phyloP scores from a whole-genome alignment of 2,797 vertebrate species.

The Rhabdomys pumilio region DNA sequence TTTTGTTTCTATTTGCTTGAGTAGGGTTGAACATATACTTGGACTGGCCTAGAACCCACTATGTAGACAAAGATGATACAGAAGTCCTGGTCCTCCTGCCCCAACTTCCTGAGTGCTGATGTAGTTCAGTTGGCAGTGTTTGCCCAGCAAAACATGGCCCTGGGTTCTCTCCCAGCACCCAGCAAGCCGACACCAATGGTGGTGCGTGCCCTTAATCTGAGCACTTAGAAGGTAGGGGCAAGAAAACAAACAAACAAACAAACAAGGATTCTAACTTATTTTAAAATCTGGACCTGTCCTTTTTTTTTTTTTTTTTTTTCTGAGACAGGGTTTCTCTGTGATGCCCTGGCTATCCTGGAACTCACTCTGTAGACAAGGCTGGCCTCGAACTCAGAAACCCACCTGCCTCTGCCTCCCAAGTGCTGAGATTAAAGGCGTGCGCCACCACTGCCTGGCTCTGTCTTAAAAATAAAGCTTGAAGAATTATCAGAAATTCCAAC shows the following conservation, averaged over 20 bases:
- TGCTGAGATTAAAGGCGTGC: too few species aligned
- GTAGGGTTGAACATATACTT: background rate
- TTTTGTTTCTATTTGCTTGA: conserved; percentile 9
- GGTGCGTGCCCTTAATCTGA: background rate
- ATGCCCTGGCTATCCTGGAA: too few species aligned
- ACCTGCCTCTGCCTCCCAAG: too few species aligned
- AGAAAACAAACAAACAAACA: background rate
- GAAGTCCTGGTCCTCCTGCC: background rate
- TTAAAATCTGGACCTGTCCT: background rate
- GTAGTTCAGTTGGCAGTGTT: background rate
- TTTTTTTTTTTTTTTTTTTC: too few species aligned
- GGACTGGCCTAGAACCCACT: background rate
- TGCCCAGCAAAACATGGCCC: too few species aligned
- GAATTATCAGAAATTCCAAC: background rate
- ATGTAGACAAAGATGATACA: background rate
- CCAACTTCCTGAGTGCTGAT: too few species aligned
- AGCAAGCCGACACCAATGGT: background rate
- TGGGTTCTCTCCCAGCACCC: background rate
- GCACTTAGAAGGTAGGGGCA: background rate
- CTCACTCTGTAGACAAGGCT: too few species aligned
- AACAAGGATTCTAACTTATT: background rate
- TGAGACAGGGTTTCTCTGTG: too few species aligned
- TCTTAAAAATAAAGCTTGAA: background rate
- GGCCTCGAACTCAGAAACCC: too few species aligned
- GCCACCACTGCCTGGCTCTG: too few species aligned